Conservation (phyloP, 2,888 invertebrate genomes). For the Stenodera caucasica region DNA sequence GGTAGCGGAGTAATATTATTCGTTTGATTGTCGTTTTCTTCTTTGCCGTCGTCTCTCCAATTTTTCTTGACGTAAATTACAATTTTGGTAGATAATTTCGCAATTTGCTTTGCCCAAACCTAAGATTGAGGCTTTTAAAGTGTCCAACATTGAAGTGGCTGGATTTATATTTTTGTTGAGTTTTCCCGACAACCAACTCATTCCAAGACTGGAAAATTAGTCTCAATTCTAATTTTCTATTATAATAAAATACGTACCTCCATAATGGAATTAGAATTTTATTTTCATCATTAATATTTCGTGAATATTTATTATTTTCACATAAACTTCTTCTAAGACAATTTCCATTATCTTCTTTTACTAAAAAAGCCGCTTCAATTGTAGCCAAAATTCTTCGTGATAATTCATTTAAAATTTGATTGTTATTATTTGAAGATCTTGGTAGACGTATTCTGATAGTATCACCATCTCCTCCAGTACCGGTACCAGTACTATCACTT, state of each 20-base stretch:
- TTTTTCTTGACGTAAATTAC: slow-evolving; percentile 56
- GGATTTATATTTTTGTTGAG: slow-evolving; percentile 50
- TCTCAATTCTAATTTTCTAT: no score
- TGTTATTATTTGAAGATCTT: slow-evolving; percentile 45
- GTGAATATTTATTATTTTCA: slow-evolving; percentile 67
- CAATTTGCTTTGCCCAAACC: slow-evolving; percentile 72
- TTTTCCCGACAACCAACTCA: slow-evolving; percentile 72
- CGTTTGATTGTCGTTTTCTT: slow-evolving; percentile 25
- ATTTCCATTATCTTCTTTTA: slow-evolving; percentile 58
- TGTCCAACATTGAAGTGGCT: slow-evolving; percentile 60
- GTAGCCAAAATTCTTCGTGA: slow-evolving; percentile 60
- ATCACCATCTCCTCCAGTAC: slow-evolving; percentile 15
- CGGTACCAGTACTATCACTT: slow-evolving; percentile 20
- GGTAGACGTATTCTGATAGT: neutral
- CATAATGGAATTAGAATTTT: slow-evolving; percentile 74
- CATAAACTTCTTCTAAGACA: slow-evolving; percentile 69
- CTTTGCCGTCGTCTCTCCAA: slow-evolving; percentile 49
- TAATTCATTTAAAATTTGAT: slow-evolving; percentile 59
- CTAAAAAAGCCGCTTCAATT: slow-evolving; percentile 61
- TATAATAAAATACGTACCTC: slow-evolving; percentile 60
- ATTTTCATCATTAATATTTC: slow-evolving; percentile 59
- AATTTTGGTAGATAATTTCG: slow-evolving; percentile 61
- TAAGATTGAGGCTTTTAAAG: slow-evolving; percentile 67
- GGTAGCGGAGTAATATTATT: no score
- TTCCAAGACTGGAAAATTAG: slow-evolving; percentile 67